Percentiles rank a stretch among this genome's conserved stretches.
phyloP scores from a whole-genome alignment of 2,797 vertebrate species.

The Cephalopachus bancanus region DNA sequence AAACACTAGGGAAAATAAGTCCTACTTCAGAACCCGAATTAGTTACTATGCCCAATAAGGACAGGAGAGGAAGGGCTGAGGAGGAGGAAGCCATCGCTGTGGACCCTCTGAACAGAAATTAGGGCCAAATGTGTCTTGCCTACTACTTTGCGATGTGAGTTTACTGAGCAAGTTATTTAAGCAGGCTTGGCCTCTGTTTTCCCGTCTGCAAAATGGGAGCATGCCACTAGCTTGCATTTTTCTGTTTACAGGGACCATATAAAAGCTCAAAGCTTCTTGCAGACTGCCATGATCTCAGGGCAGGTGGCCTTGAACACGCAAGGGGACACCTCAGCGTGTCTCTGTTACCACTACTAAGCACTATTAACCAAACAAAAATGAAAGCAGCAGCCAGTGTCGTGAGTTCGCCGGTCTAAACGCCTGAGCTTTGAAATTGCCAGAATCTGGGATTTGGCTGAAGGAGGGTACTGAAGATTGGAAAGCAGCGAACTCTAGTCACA shows the following conservation, averaged over 20 bases:
- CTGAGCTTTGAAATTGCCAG: not conserved
- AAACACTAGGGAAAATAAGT: not conserved
- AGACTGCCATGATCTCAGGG: not conserved
- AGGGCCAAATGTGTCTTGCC: not conserved
- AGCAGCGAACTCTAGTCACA: constrained; percentile 37
- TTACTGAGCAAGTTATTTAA: not conserved
- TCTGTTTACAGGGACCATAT: not conserved
- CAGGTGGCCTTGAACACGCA: not conserved
- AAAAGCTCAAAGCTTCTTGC: not conserved
- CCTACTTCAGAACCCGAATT: not conserved
- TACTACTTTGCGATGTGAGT: not conserved
- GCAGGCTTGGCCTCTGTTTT: not conserved
- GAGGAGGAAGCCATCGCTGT: accelerated
- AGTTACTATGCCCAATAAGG: too few species aligned
- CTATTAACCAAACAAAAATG: not conserved
- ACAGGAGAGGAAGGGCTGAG: too few species aligned
- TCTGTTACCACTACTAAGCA: accelerated
- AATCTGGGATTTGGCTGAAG: not conserved
- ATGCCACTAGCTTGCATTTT: not conserved
- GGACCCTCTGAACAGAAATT: not conserved
- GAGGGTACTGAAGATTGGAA: constrained; percentile 44
- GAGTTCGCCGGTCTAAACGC: not conserved
- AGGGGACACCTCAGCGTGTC: not conserved
- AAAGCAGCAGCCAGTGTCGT: not conserved
- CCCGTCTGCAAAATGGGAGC: not conserved